Conservation (phyloP, 2,888 invertebrate species). For the Aphidius colemani region DNA sequence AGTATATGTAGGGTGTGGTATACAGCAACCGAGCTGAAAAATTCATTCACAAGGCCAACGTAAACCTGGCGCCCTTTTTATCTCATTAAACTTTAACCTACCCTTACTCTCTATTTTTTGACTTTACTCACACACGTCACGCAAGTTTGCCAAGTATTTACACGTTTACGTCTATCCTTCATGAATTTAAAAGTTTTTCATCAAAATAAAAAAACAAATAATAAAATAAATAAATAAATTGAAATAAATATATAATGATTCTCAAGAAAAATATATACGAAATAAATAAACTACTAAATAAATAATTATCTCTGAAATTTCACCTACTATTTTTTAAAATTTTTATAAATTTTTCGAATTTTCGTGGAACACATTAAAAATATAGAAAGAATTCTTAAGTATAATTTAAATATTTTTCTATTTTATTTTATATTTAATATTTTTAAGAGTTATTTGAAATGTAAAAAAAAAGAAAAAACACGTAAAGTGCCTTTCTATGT, state of each 20-base stretch:
- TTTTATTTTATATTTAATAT: conserved; percentile 3
- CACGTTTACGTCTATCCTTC: conserved; percentile 26
- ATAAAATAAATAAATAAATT: too few species aligned
- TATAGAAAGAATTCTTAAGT: too few species aligned
- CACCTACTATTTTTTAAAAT: neutral
- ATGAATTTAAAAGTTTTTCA: neutral
- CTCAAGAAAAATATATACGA: neutral
- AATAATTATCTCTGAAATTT: neutral
- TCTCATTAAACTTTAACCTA: conserved; percentile 55
- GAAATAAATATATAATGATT: too few species aligned
- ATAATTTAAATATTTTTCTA: neutral
- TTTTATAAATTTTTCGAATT: neutral
- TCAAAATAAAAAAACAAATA: too few species aligned
- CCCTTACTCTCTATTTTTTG: neutral
- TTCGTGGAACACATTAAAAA: neutral
- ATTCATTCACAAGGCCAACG: conserved; percentile 50
- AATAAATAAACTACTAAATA: neutral
- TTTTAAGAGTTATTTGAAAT: neutral
- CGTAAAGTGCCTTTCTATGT: conserved; percentile 50
- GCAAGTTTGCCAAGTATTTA: conserved; percentile 29
- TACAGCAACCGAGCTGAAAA: conserved; percentile 43
- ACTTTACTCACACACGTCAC: conserved; percentile 16
- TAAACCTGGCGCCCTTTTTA: conserved; percentile 50
- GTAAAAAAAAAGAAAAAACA: conserved; percentile 17
- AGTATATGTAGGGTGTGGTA: conserved; percentile 18